phyloP scores from a whole-genome alignment of 2,888 invertebrate genomes.

The Drosophila recens region DNA sequence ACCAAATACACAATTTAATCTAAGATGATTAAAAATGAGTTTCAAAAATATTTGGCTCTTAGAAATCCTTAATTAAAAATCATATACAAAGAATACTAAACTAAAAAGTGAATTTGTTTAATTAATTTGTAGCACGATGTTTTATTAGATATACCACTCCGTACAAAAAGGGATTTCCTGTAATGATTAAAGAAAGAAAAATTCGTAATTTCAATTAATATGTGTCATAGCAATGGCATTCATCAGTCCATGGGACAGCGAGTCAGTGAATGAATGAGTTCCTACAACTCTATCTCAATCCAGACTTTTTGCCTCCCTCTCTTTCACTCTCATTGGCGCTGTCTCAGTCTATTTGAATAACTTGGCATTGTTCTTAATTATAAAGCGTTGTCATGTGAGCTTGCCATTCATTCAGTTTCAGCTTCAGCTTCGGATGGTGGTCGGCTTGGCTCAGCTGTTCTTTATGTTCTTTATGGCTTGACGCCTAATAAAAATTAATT shows the following conservation, averaged over 20 bases:
- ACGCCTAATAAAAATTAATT: slow-evolving; percentile 82
- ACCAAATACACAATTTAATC: too few relatives aligned
- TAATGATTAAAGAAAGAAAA: slow-evolving; percentile 30
- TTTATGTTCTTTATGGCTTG: slow-evolving; percentile 81
- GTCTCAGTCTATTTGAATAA: slow-evolving; percentile 62
- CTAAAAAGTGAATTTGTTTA: not conserved
- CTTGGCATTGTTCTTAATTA: slow-evolving; percentile 78
- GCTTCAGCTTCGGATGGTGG: slow-evolving; percentile 7
- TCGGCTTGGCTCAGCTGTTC: slow-evolving; percentile 68
- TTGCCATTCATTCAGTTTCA: slow-evolving; percentile 72
- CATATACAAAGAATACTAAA: too few relatives aligned
- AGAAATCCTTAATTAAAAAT: too few relatives aligned
- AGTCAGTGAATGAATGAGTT: slow-evolving; percentile 43
- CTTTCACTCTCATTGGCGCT: slow-evolving; percentile 3
- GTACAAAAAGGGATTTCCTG: slow-evolving; percentile 9
- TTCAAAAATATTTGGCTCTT: too few relatives aligned
- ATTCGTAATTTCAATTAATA: slow-evolving; percentile 67
- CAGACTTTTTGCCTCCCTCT: slow-evolving; percentile 6
- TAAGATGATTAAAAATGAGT: too few relatives aligned
- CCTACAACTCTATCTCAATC: slow-evolving; percentile 46
- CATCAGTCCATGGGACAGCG: slow-evolving; percentile 42
- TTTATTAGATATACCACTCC: not conserved
- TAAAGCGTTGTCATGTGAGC: slow-evolving; percentile 81
- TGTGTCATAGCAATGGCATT: slow-evolving; percentile 75
- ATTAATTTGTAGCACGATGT: not conserved